These are phyloP conservation scores for Trichomalopsis sarcophagae DNA, from an alignment of 1,140 invertebrate genomes.

Conservation along the genomic window DNA sequence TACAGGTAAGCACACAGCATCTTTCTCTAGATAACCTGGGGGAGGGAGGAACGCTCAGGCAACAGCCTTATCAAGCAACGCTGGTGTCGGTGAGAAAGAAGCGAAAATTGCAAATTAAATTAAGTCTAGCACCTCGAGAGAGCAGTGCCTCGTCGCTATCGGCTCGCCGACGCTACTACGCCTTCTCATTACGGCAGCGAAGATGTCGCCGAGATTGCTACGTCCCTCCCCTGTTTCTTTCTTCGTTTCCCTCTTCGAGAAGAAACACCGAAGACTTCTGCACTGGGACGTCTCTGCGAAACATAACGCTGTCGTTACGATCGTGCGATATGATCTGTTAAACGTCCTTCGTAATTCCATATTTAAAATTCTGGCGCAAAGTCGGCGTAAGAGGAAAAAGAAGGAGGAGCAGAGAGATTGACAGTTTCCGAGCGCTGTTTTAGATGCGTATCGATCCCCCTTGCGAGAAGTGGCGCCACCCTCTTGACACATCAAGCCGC, in stretches of 20 bases:
- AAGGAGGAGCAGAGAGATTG: slow-evolving; percentile 1
- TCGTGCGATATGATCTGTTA: slow-evolving; percentile 50
- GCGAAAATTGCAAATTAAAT: slow-evolving; percentile 66
- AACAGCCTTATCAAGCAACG: slow-evolving; percentile 54
- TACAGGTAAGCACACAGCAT: slow-evolving; percentile 61
- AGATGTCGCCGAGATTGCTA: slow-evolving; percentile 53
- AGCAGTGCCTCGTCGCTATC: not conserved
- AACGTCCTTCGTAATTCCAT: slow-evolving; percentile 65
- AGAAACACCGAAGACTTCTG: not conserved
- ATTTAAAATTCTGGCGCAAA: slow-evolving; percentile 61
- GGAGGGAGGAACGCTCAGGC: not conserved
- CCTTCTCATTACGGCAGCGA: slow-evolving; percentile 31
- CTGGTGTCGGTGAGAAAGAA: slow-evolving; percentile 54
- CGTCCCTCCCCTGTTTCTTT: not conserved
- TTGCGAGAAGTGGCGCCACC: not conserved
- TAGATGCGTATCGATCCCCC: slow-evolving; percentile 39
- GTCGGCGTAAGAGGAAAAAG: not conserved
- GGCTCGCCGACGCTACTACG: not conserved
- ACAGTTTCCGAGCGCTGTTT: slow-evolving; percentile 43
- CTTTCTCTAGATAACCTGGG: not conserved
- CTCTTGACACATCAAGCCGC: slow-evolving; percentile 26
- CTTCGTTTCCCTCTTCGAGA: not conserved
- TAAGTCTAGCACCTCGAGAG: not conserved
- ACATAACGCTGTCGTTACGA: slow-evolving; percentile 8
- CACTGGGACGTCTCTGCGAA: slow-evolving; percentile 3